These are phyloP conservation scores for Sinhomidia bicolor DNA, from an alignment of 2,888 invertebrate genomes.

Conservation along the genomic window DNA sequence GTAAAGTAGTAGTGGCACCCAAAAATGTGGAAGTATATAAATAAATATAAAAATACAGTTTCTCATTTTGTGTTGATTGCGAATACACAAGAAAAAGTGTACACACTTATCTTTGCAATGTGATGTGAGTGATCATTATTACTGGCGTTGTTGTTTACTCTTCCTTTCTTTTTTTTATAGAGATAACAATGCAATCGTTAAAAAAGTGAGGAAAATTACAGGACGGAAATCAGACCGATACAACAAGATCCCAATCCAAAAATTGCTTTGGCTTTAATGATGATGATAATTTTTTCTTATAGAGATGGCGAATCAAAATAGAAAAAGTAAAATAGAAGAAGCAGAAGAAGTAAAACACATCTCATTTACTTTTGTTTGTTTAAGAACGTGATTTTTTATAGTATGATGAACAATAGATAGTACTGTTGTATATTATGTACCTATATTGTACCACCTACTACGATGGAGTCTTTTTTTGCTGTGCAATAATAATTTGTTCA, in stretches of 20 bases:
- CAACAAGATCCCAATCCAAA: conserved; percentile 26
- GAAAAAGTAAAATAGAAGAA: neutral
- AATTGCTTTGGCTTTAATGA: neutral
- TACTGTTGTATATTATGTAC: neutral
- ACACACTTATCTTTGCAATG: neutral
- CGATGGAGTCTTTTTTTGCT: neutral
- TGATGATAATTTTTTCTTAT: neutral
- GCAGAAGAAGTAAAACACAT: neutral
- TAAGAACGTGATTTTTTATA: neutral
- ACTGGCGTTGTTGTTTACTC: neutral
- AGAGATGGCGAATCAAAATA: too few relatives aligned
- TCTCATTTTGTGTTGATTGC: conserved; percentile 1
- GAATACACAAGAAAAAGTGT: neutral
- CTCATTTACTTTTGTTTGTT: neutral
- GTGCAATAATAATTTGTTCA: neutral
- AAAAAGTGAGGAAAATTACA: conserved; percentile 28
- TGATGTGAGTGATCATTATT: neutral
- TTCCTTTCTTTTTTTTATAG: conserved; percentile 15
- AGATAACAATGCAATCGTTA: neutral
- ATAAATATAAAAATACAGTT: neutral
- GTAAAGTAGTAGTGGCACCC: neutral
- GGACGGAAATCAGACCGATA: conserved; percentile 48
- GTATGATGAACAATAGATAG: neutral
- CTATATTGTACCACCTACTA: neutral
- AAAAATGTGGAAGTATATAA: neutral